Conservation (phyloP, 2,888 invertebrate species). For the Callosobruchus maculatus region DNA sequence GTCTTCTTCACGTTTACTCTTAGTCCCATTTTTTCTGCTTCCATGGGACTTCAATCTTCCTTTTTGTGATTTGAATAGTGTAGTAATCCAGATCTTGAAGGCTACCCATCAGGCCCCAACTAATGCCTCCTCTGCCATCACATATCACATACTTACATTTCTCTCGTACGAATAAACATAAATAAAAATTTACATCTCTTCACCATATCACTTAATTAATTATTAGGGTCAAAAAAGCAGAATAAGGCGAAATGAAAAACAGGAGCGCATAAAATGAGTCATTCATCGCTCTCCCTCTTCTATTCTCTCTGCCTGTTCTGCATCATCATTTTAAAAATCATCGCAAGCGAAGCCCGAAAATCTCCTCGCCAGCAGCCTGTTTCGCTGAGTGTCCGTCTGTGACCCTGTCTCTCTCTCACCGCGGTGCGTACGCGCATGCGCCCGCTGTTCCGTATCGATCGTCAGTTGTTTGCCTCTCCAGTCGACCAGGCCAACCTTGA, state of each 20-base stretch:
- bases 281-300: slow-evolving; percentile 3
- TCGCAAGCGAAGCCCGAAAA: slow-evolving; percentile 2
- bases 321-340: slow-evolving; percentile 11
- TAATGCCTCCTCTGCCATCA: too few species aligned
- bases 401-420: slow-evolving; percentile 32
- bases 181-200: too few species aligned
- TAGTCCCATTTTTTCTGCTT: too few species aligned
- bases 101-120: too few species aligned
- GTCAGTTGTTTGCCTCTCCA: slow-evolving; percentile 31
- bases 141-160: too few species aligned
- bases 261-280: slow-evolving; percentile 15
- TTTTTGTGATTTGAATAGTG: too few species aligned
- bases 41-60: too few species aligned
- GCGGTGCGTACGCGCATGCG: slow-evolving; percentile 29
- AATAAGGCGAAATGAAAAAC: slow-evolving; percentile 10
- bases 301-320: slow-evolving; percentile 12
- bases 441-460: slow-evolving; percentile 35
- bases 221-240: background rate
- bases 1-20: too few species aligned
- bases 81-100: too few species aligned
- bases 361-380: background rate
- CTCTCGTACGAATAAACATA: too few species aligned
- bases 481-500: slow-evolving; percentile 20
- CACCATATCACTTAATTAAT: too few species aligned
- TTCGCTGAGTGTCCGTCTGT: slow-evolving; percentile 35